Percentiles rank a stretch among this genome's conserved stretches.
Evolutionary conservation across 2,797 vertebrate species (phyloP).

Genomic region (Poecilia gillii): DNA sequence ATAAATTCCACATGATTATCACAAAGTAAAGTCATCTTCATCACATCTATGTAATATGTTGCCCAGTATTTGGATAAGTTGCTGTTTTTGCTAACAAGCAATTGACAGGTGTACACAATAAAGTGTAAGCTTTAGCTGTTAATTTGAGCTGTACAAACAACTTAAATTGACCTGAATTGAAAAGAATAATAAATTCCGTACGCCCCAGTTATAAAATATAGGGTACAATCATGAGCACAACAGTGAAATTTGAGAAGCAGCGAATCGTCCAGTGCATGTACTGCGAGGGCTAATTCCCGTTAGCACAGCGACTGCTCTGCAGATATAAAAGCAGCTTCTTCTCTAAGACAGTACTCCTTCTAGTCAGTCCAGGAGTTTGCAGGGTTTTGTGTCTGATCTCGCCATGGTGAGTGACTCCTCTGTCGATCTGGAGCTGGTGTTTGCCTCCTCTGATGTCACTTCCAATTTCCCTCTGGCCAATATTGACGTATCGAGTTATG

Average conservation of each 20-base stretch:
- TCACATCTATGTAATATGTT: too few species aligned
- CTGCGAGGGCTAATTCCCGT: neutral
- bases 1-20: too few species aligned
- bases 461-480: neutral
- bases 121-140: neutral
- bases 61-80: too few species aligned
- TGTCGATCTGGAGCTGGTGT: neutral
- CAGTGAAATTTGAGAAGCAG: neutral
- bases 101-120: too few species aligned
- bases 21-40: too few species aligned
- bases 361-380: neutral
- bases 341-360: neutral
- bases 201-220: neutral
- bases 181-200: neutral
- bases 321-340: neutral
- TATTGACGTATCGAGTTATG: slow-evolving; percentile 22
- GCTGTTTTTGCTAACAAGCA: too few species aligned
- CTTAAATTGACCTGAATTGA: neutral
- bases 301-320: neutral
- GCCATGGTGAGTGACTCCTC: neutral
- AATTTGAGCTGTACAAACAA: neutral
- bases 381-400: neutral
- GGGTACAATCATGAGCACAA: neutral
- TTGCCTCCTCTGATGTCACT: neutral
- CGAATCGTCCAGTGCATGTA: neutral